Percentiles rank a stretch among this genome's conserved stretches.
These are phyloP conservation scores for Cyprinodon brontotheroides DNA, from an alignment of 2,113 vertebrate genomes.

Conservation along the genomic window DNA sequence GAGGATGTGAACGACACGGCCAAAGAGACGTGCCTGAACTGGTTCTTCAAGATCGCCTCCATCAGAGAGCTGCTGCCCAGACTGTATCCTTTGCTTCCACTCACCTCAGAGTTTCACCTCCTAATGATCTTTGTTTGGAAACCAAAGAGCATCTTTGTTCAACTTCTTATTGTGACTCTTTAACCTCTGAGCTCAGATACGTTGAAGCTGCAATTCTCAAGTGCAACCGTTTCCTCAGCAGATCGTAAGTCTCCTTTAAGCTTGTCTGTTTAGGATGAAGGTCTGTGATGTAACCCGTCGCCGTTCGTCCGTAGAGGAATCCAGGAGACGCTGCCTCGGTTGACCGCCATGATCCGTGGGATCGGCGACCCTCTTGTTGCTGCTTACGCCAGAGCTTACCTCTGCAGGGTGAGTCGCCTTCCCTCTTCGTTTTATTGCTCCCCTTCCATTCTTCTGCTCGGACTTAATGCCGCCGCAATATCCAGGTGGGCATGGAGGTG, in stretches of 20 bases:
- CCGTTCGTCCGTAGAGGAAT: conserved; percentile 83
- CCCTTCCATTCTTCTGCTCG: too few species aligned
- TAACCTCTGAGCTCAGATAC: conserved; percentile 84
- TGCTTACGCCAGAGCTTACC: conserved; percentile 94
- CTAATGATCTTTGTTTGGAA: background rate
- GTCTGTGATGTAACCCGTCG: background rate
- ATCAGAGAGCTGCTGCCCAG: conserved; percentile 96
- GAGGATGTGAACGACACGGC: conserved; percentile 92
- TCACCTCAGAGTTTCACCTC: background rate
- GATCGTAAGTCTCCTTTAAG: conserved; percentile 80
- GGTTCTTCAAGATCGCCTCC: conserved; percentile 99
- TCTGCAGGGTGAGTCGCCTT: conserved; percentile 87
- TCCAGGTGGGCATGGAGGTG: conserved; percentile 94
- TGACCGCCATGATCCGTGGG: conserved; percentile 92
- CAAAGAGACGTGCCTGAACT: conserved; percentile 98
- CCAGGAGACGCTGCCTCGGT: conserved; percentile 89
- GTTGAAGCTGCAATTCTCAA: conserved; percentile 97
- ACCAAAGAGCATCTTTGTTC: background rate
- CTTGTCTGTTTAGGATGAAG: background rate
- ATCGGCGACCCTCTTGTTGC: conserved; percentile 96
- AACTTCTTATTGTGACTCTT: conserved; percentile 56
- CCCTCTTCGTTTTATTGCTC: fast-evolving
- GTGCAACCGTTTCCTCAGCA: conserved; percentile 93
- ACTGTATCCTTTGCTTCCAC: conserved; percentile 86
- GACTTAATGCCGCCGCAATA: background rate